These are phyloP conservation scores for Paramormyrops hopkinsi DNA, from an alignment of 2,797 vertebrate genomes.

Conservation along the genomic window DNA sequence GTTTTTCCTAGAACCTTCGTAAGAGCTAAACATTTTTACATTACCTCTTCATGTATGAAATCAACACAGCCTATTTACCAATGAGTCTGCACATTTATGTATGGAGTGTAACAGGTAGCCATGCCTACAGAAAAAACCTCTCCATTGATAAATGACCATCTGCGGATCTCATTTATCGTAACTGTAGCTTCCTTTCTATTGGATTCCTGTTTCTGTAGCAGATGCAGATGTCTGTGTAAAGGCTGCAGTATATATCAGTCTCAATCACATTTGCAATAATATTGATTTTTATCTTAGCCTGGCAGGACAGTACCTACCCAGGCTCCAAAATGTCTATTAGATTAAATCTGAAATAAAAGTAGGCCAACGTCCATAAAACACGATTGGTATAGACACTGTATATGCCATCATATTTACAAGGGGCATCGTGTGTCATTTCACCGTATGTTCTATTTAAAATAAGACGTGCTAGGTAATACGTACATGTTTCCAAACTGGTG, in stretches of 20 bases:
- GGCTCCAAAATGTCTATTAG: background rate
- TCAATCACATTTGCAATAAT: background rate
- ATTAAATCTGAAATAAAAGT: background rate
- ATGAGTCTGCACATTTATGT: background rate
- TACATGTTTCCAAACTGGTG: background rate
- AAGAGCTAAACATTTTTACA: background rate
- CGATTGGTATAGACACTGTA: background rate
- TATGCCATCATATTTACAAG: background rate
- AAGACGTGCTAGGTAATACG: background rate
- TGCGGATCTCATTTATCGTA: background rate
- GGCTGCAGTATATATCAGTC: background rate
- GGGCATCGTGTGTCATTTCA: background rate
- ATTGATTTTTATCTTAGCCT: background rate
- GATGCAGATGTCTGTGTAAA: background rate
- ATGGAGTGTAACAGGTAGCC: background rate
- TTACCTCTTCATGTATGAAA: background rate
- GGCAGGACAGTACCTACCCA: background rate
- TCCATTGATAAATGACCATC: background rate
- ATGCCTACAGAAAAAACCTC: background rate
- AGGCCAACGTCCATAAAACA: background rate
- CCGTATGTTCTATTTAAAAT: background rate
- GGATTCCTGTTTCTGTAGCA: background rate
- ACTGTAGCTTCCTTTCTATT: background rate
- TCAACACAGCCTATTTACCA: background rate
- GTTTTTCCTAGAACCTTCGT: background rate